Percentiles rank a stretch among this genome's conserved stretches.
phyloP scores from a whole-genome alignment of 2,888 invertebrate species.

The Drosophila hamatofila region DNA sequence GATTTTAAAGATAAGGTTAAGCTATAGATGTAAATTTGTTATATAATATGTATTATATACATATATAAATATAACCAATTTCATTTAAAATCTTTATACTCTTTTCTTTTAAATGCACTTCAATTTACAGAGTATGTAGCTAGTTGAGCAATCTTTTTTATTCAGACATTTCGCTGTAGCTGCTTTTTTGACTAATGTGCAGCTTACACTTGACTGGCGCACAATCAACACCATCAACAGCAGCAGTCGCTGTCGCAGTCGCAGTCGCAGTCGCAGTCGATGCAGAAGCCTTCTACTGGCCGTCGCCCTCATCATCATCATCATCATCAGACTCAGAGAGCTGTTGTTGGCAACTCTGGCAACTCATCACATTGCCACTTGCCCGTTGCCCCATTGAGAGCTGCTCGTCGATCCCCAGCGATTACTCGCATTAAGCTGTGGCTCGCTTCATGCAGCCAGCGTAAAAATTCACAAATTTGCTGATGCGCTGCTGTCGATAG shows the following conservation, averaged over 20 bases:
- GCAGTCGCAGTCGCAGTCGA: conserved; percentile 25
- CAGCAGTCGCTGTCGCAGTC: conserved; percentile 29
- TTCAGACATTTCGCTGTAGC: conserved; percentile 13
- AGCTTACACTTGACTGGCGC: conserved; percentile 81
- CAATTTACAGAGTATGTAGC: not conserved
- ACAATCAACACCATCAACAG: conserved; percentile 77
- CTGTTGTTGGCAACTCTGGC: conserved; percentile 33
- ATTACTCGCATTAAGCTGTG: conserved; percentile 69
- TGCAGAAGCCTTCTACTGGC: conserved; percentile 27
- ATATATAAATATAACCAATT: too few relatives aligned
- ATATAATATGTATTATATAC: too few relatives aligned
- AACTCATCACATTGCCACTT: conserved; percentile 69
- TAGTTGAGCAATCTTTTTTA: conserved; percentile 1
- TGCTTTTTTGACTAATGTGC: conserved; percentile 77
- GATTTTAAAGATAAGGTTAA: too few relatives aligned
- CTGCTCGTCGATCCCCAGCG: conserved; percentile 43
- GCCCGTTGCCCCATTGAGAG: conserved; percentile 32
- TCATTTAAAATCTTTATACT: not conserved
- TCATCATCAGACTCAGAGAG: conserved; percentile 15
- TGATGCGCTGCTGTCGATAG: conserved; percentile 69
- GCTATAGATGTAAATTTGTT: too few relatives aligned
- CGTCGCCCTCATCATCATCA: conserved; percentile 57
- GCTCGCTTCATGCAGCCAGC: conserved; percentile 68
- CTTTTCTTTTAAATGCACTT: not conserved
- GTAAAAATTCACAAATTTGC: conserved; percentile 80